Percentiles rank a stretch among this genome's conserved stretches.
Evolutionary conservation across 2,797 vertebrate genomes (phyloP).

Genomic region (Spatula clypeata): DNA sequence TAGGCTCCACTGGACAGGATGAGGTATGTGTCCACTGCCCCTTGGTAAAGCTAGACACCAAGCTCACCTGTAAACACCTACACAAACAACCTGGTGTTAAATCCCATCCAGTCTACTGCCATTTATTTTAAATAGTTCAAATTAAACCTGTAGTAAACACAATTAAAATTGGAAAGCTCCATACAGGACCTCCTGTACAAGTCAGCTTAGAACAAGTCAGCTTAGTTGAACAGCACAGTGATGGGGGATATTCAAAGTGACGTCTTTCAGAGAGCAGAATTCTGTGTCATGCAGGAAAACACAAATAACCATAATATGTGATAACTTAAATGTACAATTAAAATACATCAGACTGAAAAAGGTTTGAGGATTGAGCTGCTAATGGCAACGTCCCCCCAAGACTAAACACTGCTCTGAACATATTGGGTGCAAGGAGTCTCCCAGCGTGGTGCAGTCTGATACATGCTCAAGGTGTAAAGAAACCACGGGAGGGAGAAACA

Average conservation of each 20-base stretch:
- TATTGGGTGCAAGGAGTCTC: not conserved
- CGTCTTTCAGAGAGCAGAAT: not conserved
- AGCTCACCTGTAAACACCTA: not conserved
- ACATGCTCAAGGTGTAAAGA: not conserved
- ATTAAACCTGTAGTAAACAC: not conserved
- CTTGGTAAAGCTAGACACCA: not conserved
- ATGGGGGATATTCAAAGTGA: not conserved
- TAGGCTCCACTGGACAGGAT: not conserved
- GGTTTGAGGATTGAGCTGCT: not conserved
- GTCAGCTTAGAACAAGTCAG: not conserved
- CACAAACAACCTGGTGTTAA: not conserved
- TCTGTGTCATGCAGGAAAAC: not conserved
- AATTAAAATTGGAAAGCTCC: not conserved
- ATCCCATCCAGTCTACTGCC: not conserved
- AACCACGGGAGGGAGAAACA: not conserved
- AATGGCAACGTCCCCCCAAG: not conserved
- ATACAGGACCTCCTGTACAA: not conserved
- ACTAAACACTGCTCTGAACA: not conserved
- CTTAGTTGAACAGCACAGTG: not conserved
- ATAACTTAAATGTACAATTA: not conserved
- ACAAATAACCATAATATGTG: not conserved
- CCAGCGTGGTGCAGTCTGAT: not conserved
- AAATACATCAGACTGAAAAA: not conserved
- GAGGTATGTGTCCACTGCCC: accelerated
- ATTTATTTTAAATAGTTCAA: not conserved